These are phyloP conservation scores for Aleiodes sp. DNA, from an alignment of 1,140 invertebrate species.

Conservation along the genomic window DNA sequence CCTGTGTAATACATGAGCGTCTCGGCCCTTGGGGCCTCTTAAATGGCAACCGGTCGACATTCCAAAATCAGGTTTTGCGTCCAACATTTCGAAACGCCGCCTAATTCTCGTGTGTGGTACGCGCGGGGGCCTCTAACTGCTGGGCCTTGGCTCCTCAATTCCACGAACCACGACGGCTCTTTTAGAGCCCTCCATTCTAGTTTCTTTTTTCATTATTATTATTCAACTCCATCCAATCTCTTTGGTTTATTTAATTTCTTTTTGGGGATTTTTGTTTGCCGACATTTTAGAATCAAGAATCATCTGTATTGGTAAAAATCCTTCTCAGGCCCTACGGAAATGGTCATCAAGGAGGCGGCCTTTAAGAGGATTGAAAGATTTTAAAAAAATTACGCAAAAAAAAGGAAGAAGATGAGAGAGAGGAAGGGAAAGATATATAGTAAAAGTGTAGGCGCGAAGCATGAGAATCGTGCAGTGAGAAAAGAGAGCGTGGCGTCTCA, in stretches of 20 bases:
- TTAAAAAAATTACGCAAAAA: background rate
- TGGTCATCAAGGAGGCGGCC: background rate
- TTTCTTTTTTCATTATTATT: too few relatives aligned
- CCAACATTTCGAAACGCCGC: constrained; percentile 46
- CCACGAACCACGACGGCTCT: constrained; percentile 29
- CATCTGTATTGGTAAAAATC: background rate
- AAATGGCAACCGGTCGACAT: constrained; percentile 40
- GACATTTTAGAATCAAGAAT: background rate
- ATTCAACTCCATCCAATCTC: constrained; percentile 3
- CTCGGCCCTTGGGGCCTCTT: background rate
- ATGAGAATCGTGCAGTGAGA: constrained; percentile 1
- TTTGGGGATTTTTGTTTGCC: background rate
- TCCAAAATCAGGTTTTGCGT: constrained; percentile 50
- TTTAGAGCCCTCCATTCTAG: background rate
- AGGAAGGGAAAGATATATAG: too few relatives aligned
- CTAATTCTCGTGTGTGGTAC: constrained; percentile 21
- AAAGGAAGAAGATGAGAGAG: too few relatives aligned
- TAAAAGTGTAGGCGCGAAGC: background rate
- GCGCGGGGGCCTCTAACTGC: constrained; percentile 38
- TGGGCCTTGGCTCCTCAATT: constrained; percentile 31
- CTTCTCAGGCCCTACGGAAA: background rate
- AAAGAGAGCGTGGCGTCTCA: background rate
- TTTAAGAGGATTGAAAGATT: background rate
- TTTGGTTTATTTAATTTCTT: constrained; percentile 22
- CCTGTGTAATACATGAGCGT: background rate